A percentile compares a stretch with the other conserved stretches of the same genome.
Evolutionary conservation across 1,140 invertebrate species (phyloP).

Genomic region (Lineus longissimus): DNA sequence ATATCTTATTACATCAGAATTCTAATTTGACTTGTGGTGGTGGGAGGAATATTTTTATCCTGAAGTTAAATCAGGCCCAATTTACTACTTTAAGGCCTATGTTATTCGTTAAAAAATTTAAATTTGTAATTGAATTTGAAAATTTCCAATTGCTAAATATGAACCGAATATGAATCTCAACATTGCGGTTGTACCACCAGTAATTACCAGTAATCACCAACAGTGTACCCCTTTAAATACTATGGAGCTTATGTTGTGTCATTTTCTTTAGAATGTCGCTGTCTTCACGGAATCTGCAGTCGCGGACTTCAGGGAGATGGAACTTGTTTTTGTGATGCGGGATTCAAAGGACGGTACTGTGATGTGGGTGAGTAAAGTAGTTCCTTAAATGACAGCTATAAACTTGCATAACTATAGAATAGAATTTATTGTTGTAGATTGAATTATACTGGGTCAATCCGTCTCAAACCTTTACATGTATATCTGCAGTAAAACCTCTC

Average conservation of each 20-base stretch:
- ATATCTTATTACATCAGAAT: background rate
- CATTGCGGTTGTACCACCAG: no score
- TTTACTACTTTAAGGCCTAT: background rate
- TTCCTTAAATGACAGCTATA: background rate
- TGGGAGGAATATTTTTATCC: background rate
- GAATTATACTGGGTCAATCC: no score
- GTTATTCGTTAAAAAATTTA: no score
- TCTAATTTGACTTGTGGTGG: background rate
- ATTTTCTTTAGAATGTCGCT: conserved; percentile 23
- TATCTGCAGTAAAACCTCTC: no score
- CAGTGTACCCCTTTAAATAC: no score
- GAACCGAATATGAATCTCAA: no score
- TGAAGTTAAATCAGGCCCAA: background rate
- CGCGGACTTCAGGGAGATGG: conserved; percentile 25
- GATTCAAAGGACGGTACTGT: conserved; percentile 28
- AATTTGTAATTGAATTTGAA: no score
- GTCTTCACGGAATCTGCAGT: conserved; percentile 28
- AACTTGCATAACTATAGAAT: background rate
- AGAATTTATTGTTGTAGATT: background rate
- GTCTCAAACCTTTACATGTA: no score
- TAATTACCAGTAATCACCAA: no score
- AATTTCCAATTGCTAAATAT: no score
- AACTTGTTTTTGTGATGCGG: conserved; percentile 27
- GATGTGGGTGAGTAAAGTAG: conserved; percentile 23
- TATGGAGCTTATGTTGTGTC: background rate